Evolutionary conservation across 2,113 vertebrate genomes (phyloP).

Genomic region (Hystrix cristata): DNA sequence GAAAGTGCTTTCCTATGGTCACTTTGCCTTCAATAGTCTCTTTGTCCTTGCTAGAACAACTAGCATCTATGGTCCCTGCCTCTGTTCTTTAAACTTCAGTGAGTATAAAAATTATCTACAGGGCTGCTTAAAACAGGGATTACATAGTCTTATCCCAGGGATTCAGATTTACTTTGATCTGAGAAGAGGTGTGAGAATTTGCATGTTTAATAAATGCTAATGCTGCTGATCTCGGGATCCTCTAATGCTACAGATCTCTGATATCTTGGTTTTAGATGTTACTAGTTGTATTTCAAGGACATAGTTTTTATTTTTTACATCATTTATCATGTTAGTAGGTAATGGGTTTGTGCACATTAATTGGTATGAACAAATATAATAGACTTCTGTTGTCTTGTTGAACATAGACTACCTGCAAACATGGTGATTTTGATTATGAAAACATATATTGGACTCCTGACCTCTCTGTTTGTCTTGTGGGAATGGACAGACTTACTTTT

Average conservation of each 20-base stretch:
- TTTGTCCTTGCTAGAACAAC: not conserved
- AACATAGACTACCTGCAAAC: not conserved
- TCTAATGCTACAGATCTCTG: too few relatives aligned
- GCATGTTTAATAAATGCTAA: not conserved
- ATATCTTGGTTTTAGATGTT: not conserved
- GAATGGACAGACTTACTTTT: not conserved
- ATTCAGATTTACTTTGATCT: not conserved
- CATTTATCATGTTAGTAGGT: not conserved
- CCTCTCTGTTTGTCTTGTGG: not conserved
- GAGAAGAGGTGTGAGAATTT: not conserved
- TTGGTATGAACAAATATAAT: not conserved
- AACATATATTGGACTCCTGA: constrained; percentile 8
- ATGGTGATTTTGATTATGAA: constrained; percentile 13
- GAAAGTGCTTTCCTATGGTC: not conserved
- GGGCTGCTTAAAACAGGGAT: not conserved
- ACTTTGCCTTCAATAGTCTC: not conserved
- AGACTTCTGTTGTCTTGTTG: not conserved
- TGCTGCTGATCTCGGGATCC: not conserved
- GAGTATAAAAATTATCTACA: not conserved
- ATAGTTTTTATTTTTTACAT: constrained; percentile 16
- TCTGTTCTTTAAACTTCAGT: not conserved
- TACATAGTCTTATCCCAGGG: not conserved
- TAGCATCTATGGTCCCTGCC: not conserved
- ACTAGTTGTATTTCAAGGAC: constrained; percentile 13
- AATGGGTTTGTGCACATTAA: constrained; percentile 11